Percentiles rank a stretch among this genome's conserved stretches.
These are phyloP conservation scores for Macquaria ambigua DNA, from an alignment of 2,113 vertebrate species.

Conservation along the genomic window DNA sequence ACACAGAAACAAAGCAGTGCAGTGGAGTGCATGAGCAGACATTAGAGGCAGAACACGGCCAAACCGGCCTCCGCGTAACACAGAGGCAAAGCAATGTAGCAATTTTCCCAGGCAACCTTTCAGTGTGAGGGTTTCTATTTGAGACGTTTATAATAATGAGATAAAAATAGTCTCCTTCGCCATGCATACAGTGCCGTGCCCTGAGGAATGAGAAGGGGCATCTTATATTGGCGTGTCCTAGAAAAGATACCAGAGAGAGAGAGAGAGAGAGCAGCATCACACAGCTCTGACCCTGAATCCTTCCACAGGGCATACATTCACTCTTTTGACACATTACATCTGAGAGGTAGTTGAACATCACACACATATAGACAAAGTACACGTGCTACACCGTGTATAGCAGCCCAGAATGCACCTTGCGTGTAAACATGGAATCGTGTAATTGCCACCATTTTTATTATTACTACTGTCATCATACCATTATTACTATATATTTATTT, in stretches of 20 bases:
- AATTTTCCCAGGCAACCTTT: slow-evolving; percentile 26
- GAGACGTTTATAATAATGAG: slow-evolving; percentile 63
- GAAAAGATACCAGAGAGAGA: slow-evolving; percentile 61
- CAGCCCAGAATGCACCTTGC: not conserved
- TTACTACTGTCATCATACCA: not conserved
- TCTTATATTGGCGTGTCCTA: slow-evolving; percentile 67
- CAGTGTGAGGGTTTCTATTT: slow-evolving; percentile 44
- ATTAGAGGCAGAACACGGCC: not conserved
- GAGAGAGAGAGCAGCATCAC: slow-evolving; percentile 43
- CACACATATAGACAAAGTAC: slow-evolving; percentile 9
- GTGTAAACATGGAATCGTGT: not conserved
- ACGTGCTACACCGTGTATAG: not conserved
- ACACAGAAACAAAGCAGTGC: slow-evolving; percentile 1
- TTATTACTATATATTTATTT: not conserved
- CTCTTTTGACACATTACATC: slow-evolving; percentile 41
- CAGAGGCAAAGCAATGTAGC: not conserved
- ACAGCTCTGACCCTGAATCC: slow-evolving; percentile 51
- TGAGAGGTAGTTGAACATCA: slow-evolving; percentile 26
- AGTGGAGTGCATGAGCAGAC: not conserved
- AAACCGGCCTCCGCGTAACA: not conserved
- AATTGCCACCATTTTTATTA: not conserved
- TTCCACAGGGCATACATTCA: slow-evolving; percentile 26
- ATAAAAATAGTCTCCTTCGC: slow-evolving; percentile 62
- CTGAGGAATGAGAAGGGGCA: slow-evolving; percentile 56
- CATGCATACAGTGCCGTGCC: slow-evolving; percentile 54